These are phyloP conservation scores for Bovichtus diacanthus DNA, from an alignment of 2,797 vertebrate genomes.

Conservation along the genomic window DNA sequence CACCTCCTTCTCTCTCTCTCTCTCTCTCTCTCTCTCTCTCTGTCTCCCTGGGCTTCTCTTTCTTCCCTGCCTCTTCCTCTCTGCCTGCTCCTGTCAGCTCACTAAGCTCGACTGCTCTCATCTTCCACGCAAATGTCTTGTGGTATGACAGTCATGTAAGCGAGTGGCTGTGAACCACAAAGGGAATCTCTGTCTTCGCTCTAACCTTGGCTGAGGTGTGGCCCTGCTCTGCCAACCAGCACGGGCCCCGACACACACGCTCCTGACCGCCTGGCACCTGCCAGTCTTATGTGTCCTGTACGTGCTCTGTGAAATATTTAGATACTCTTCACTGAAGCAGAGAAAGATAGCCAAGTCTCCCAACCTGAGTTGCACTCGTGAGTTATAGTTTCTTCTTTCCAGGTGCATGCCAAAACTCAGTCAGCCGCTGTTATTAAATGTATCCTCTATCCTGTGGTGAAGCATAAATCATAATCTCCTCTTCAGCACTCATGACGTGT, in stretches of 20 bases:
- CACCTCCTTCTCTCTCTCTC: conserved; percentile 17
- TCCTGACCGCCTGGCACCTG: conserved; percentile 26
- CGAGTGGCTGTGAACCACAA: conserved; percentile 61
- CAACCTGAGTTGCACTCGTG: conserved; percentile 34
- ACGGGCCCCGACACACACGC: background rate
- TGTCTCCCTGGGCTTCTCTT: conserved; percentile 21
- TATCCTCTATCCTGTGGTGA: conserved; percentile 1
- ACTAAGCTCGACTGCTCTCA: conserved; percentile 46
- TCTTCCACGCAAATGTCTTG: conserved; percentile 41
- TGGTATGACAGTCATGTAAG: conserved; percentile 61
- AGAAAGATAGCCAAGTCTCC: conserved; percentile 47
- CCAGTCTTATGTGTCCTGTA: conserved; percentile 1
- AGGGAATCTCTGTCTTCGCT: conserved; percentile 48
- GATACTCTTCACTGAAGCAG: conserved; percentile 34
- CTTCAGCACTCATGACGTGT: conserved; percentile 5
- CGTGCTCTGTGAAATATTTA: conserved; percentile 51
- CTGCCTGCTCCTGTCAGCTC: conserved; percentile 52
- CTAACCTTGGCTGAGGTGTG: conserved; percentile 37
- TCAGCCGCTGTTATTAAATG: conserved; percentile 35
- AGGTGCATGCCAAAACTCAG: conserved; percentile 12
- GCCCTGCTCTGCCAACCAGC: background rate
- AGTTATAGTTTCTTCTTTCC: conserved; percentile 26
- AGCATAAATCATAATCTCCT: conserved; percentile 38
- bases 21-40: background rate
- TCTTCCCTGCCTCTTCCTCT: conserved; percentile 15